Evolutionary conservation across 2,113 vertebrate genomes (phyloP).

Genomic region (Misgurnus anguillicaudatus): DNA sequence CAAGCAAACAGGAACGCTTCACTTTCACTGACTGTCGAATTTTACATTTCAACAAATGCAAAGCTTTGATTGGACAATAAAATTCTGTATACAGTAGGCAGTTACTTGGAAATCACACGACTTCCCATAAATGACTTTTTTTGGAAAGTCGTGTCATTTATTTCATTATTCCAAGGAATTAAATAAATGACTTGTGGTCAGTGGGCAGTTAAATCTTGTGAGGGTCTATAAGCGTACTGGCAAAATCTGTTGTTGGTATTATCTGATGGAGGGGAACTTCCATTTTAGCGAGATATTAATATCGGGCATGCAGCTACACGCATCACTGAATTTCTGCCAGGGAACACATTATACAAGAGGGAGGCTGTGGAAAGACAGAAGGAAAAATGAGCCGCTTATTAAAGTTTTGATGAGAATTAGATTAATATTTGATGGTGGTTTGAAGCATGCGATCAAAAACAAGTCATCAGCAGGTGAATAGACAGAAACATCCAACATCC

Average conservation of each 20-base stretch:
- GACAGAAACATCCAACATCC: slow-evolving; percentile 36
- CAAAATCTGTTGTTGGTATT: neutral
- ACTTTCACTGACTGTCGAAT: no score
- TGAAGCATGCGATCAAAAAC: slow-evolving; percentile 13
- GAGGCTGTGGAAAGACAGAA: neutral
- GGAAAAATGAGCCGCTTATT: neutral
- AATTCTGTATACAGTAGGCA: no score
- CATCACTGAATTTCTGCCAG: slow-evolving; percentile 35
- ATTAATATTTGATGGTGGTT: neutral
- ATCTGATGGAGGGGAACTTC: slow-evolving; percentile 41
- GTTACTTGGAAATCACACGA: no score
- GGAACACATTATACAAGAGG: slow-evolving; percentile 34
- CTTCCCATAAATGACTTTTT: neutral
- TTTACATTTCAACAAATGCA: neutral
- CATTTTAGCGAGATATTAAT: slow-evolving; percentile 40
- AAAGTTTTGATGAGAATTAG: neutral
- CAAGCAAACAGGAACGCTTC: neutral
- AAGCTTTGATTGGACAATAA: no score
- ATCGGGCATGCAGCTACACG: slow-evolving; percentile 33
- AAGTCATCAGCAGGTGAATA: slow-evolving; percentile 19
- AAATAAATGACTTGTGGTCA: neutral
- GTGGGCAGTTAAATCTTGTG: neutral
- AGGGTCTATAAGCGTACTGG: neutral
- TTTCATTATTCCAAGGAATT: no score
- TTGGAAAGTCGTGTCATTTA: no score